phyloP scores from a whole-genome alignment of 1,140 invertebrate genomes.

The Popillia japonica region DNA sequence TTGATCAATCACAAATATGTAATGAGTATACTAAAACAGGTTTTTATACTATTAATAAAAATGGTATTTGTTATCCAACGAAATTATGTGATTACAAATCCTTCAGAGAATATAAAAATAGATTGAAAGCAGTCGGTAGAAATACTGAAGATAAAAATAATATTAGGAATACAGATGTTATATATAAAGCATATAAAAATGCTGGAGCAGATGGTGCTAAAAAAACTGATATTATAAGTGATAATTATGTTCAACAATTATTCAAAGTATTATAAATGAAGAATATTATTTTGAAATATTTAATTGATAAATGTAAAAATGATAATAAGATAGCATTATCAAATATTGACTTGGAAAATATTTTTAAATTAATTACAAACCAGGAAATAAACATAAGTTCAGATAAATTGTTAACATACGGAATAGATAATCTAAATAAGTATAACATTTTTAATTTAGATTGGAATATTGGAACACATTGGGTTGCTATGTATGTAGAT shows the following conservation, averaged over 20 bases:
- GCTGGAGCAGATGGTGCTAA: neutral
- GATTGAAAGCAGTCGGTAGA: neutral
- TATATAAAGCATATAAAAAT: neutral
- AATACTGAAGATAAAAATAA: slow-evolving; percentile 12
- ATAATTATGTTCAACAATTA: neutral
- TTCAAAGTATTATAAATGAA: slow-evolving; percentile 6
- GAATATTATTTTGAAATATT: neutral
- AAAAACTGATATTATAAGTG: neutral
- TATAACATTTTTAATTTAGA: slow-evolving; percentile 2
- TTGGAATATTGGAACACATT: neutral
- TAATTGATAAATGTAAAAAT: slow-evolving; percentile 6
- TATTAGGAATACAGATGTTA: slow-evolving; percentile 5
- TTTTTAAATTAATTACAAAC: slow-evolving; percentile 12
- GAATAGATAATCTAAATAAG: slow-evolving; percentile 6
- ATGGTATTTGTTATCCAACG: neutral
- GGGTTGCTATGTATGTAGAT: neutral
- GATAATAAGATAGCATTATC: slow-evolving; percentile 11
- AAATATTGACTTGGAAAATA: slow-evolving; percentile 12
- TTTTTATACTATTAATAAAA: slow-evolving; percentile 13
- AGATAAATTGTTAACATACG: slow-evolving; percentile 11
- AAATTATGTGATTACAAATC: slow-evolving; percentile 12
- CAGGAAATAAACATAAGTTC: slow-evolving; percentile 11
- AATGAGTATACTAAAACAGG: slow-evolving; percentile 11
- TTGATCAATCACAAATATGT: slow-evolving; percentile 11
- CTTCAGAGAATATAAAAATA: slow-evolving; percentile 2